Evolutionary conservation across 2,113 vertebrate genomes (phyloP).

Genomic region (Psophia crepitans): DNA sequence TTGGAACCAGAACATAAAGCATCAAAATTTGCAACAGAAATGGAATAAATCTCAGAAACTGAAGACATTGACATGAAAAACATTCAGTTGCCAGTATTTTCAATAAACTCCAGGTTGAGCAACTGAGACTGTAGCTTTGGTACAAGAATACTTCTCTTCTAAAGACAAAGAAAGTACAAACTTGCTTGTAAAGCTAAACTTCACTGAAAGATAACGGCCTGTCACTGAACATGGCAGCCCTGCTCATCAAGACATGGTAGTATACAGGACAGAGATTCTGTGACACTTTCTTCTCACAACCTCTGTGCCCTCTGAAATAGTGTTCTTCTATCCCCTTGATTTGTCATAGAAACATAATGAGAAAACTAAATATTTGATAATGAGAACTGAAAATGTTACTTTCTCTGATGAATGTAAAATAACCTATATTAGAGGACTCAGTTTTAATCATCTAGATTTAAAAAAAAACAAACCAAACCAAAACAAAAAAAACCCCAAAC

Average conservation of each 20-base stretch:
- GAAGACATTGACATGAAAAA: neutral
- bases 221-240: neutral
- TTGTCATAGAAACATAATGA: neutral
- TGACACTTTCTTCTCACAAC: neutral
- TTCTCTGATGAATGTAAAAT: neutral
- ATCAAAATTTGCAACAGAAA: neutral
- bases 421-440: neutral
- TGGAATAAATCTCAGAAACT: neutral
- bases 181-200: neutral
- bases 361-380: neutral
- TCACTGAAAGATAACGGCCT: neutral
- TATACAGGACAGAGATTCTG: neutral
- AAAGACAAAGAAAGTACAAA: neutral
- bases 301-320: neutral
- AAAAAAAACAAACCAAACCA: no score
- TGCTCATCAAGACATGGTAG: neutral
- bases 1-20: neutral
- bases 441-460: neutral
- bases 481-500: neutral
- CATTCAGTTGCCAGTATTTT: neutral
- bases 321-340: fast-evolving
- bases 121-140: neutral
- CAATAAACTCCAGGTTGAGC: neutral
- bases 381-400: neutral
- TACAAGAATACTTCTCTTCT: neutral